phyloP scores from a whole-genome alignment of 2,888 invertebrate genomes.

The Tetragonisca angustula region DNA sequence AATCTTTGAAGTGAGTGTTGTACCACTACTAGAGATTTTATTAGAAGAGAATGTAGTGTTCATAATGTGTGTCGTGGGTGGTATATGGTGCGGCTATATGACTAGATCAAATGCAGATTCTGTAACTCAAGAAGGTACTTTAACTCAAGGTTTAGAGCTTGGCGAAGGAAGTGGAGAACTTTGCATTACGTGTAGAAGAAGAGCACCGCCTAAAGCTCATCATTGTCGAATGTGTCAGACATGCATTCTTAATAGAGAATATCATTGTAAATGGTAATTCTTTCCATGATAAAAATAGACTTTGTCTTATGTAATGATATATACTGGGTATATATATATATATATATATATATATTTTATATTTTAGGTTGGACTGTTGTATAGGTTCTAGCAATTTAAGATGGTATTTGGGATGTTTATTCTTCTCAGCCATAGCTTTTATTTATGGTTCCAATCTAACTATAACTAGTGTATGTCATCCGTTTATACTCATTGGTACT shows the following conservation, averaged over 20 bases:
- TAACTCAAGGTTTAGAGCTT: slow-evolving; percentile 76
- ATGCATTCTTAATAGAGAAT: slow-evolving; percentile 91
- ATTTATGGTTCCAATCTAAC: slow-evolving; percentile 92
- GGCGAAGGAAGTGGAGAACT: slow-evolving; percentile 81
- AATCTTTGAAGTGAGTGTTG: slow-evolving; percentile 89
- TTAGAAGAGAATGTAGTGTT: slow-evolving; percentile 87
- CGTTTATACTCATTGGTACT: slow-evolving; percentile 88
- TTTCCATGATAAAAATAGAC: not conserved
- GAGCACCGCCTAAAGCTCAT: slow-evolving; percentile 88
- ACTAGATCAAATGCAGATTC: slow-evolving; percentile 78
- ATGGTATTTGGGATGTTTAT: slow-evolving; percentile 89
- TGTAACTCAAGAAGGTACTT: slow-evolving; percentile 71
- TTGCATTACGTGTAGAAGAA: slow-evolving; percentile 87
- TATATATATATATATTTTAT: not conserved
- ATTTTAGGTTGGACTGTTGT: slow-evolving; percentile 92
- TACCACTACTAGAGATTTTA: slow-evolving; percentile 89
- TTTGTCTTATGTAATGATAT: not conserved
- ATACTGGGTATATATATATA: not conserved
- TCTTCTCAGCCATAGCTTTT: slow-evolving; percentile 88
- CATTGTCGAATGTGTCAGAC: slow-evolving; percentile 94
- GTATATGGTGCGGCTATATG: slow-evolving; percentile 84
- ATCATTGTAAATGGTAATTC: slow-evolving; percentile 91
- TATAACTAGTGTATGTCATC: slow-evolving; percentile 94
- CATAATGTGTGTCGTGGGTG: slow-evolving; percentile 84
- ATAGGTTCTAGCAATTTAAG: slow-evolving; percentile 92